Evolutionary conservation across 92 coral and sea anemone species (phyloP).

Genomic region (Palythoa grandiflora): DNA sequence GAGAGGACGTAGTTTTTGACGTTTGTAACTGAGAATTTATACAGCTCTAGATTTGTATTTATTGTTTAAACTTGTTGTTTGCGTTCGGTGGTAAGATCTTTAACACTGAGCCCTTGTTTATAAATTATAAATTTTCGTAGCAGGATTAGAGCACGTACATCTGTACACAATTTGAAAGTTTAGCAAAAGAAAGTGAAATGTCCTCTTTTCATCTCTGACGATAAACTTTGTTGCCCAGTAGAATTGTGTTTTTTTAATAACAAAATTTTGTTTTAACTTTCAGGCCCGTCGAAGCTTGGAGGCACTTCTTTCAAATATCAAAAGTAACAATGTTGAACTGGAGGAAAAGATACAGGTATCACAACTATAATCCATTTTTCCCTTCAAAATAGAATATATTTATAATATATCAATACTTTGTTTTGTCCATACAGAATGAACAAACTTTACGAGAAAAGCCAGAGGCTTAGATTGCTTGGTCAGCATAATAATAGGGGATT

Average conservation of each 20-base stretch:
- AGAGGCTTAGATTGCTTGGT: too few species aligned
- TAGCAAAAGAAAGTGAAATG: background rate
- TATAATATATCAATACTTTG: too few species aligned
- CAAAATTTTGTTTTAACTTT: background rate
- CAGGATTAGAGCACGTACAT: background rate
- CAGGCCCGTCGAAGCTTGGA: slow-evolving; percentile 93
- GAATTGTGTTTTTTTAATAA: background rate
- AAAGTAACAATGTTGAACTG: slow-evolving; percentile 82
- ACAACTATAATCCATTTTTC: background rate
- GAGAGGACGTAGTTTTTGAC: too few species aligned
- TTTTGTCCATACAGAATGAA: too few species aligned
- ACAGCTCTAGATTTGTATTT: too few species aligned
- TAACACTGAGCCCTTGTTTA: background rate
- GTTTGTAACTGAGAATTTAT: too few species aligned
- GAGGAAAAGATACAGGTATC: slow-evolving; percentile 90
- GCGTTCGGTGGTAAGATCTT: too few species aligned
- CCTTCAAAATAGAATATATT: too few species aligned
- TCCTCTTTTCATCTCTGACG: background rate
- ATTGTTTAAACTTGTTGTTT: too few species aligned
- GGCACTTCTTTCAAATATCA: slow-evolving; percentile 82
- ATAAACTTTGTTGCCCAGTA: background rate
- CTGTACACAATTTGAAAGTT: background rate
- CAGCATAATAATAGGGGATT: too few species aligned
- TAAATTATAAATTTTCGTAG: background rate
- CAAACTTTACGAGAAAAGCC: too few species aligned